Evolutionary conservation across 1,140 invertebrate species (phyloP).

Genomic region (Pseudachorutes palmiensis): DNA sequence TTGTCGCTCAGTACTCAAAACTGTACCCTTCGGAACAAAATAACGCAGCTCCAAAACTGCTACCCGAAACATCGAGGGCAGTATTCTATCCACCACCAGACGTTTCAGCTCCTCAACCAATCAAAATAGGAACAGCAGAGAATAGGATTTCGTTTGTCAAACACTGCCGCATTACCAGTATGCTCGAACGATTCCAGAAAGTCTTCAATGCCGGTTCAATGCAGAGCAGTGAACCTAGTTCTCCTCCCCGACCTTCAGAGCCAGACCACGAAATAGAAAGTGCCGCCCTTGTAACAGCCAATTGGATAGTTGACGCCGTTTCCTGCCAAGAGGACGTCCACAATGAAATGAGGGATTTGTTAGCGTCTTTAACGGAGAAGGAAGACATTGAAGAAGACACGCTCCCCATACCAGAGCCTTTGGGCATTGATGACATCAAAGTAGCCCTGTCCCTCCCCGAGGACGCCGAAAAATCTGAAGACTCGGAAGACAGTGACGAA

Average conservation of each 20-base stretch:
- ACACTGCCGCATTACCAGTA: too few species aligned
- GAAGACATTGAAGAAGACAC: too few species aligned
- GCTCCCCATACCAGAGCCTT: too few species aligned
- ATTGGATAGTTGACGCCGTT: background rate
- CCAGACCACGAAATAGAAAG: background rate
- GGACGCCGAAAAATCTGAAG: too few species aligned
- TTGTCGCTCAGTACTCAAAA: background rate
- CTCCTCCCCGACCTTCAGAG: background rate
- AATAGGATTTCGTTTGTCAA: too few species aligned
- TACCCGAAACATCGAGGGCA: background rate
- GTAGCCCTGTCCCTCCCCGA: too few species aligned
- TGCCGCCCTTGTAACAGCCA: background rate
- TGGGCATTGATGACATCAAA: too few species aligned
- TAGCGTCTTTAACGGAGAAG: too few species aligned
- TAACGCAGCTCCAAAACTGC: background rate
- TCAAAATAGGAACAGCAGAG: too few species aligned
- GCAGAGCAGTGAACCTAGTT: background rate
- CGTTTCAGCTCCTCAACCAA: too few species aligned
- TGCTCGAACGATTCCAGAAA: too few species aligned
- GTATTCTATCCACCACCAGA: background rate
- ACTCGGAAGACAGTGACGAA: constrained; percentile 1
- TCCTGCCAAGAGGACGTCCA: background rate
- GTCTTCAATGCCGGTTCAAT: background rate
- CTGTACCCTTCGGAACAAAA: background rate
- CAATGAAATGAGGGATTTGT: background rate